Conservation (phyloP, 2,797 vertebrate genomes). For the Mareca strepera region DNA sequence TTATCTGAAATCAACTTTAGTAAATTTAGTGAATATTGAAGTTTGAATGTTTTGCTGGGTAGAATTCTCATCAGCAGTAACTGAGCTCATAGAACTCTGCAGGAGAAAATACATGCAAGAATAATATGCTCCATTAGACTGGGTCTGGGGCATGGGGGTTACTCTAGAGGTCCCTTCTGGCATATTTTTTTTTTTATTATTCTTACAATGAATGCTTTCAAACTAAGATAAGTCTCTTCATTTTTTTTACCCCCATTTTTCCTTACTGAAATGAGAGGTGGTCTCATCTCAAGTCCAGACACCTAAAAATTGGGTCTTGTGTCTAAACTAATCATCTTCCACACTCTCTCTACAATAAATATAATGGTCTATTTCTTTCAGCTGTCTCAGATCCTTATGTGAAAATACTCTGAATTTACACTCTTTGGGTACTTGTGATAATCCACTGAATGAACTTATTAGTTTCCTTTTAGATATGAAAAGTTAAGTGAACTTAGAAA, state of each 20-base stretch:
- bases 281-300: neutral
- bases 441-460: neutral
- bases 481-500: neutral
- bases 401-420: neutral
- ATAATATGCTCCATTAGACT: neutral
- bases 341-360: neutral
- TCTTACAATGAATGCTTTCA: neutral
- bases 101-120: neutral
- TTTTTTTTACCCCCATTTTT: neutral
- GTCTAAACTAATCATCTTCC: accelerated
- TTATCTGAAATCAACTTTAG: slow-evolving; percentile 9
- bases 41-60: neutral
- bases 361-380: neutral
- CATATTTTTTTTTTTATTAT: neutral
- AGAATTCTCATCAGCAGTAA: slow-evolving; percentile 16
- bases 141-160: accelerated
- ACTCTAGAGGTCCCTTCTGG: neutral
- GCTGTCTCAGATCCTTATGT: accelerated
- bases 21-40: neutral
- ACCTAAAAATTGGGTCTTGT: neutral
- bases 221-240: neutral
- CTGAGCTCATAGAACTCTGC: neutral
- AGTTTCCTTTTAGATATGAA: neutral
- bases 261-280: neutral
- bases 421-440: neutral